phyloP scores from a whole-genome alignment of 2,797 vertebrate genomes.

The Poeciliopsis presidionis region DNA sequence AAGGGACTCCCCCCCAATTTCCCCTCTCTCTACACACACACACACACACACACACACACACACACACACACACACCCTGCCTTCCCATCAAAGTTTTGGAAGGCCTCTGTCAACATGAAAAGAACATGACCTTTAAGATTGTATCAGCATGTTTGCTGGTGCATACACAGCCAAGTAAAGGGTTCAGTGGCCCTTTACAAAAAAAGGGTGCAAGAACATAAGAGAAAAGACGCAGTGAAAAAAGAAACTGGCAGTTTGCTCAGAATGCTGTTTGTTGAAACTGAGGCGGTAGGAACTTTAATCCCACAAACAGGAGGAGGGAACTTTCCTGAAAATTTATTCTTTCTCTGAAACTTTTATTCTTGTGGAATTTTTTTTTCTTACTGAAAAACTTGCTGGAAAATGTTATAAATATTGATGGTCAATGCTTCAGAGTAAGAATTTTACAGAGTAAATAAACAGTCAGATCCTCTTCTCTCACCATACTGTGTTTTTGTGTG shows the following conservation, averaged over 20 bases:
- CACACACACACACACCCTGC: background rate
- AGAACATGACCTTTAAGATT: slow-evolving; percentile 99
- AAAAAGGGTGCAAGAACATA: slow-evolving; percentile 24
- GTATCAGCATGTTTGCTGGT: slow-evolving; percentile 99
- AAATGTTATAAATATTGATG: background rate
- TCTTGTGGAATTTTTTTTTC: background rate
- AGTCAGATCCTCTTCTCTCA: background rate
- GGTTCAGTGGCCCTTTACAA: slow-evolving; percentile 87
- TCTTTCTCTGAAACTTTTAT: slow-evolving; percentile 9
- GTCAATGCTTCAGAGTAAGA: background rate
- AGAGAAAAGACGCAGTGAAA: slow-evolving; percentile 47
- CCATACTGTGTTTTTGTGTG: background rate
- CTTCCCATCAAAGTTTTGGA: slow-evolving; percentile 94
- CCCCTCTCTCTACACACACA: no score
- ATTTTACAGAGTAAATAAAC: background rate
- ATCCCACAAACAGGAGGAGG: slow-evolving; percentile 36
- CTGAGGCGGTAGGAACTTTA: slow-evolving; percentile 57
- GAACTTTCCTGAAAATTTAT: slow-evolving; percentile 45
- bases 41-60: no score
- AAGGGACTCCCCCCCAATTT: slow-evolving; percentile 87
- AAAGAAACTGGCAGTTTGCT: slow-evolving; percentile 82
- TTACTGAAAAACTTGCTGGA: background rate
- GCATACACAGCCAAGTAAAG: slow-evolving; percentile 90
- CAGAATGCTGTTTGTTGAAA: slow-evolving; percentile 77
- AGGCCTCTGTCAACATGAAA: slow-evolving; percentile 99